A percentile compares a stretch with the other conserved stretches of the same genome.
Evolutionary conservation across 2,888 invertebrate genomes (phyloP).

Genomic region (Lasioglossum malachurum): DNA sequence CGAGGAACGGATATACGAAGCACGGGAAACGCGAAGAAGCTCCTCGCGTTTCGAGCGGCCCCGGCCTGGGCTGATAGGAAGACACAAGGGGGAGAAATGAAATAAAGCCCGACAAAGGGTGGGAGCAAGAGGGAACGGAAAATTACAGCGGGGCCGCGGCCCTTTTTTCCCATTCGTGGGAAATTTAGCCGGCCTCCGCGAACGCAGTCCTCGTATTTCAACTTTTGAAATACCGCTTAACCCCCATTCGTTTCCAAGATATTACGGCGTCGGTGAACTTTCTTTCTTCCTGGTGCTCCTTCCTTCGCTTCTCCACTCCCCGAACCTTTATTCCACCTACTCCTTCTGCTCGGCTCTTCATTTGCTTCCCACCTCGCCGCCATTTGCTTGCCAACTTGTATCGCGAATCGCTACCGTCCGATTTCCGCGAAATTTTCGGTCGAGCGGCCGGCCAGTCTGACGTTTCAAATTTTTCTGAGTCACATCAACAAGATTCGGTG

Average conservation of each 20-base stretch:
- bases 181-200: conserved; percentile 64
- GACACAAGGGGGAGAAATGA: background rate
- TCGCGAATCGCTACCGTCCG: background rate
- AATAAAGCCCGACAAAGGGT: conserved; percentile 31
- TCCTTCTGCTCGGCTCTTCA: conserved; percentile 1
- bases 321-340: background rate
- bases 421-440: background rate
- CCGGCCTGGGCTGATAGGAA: conserved; percentile 24
- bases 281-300: conserved; percentile 8
- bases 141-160: conserved; percentile 69
- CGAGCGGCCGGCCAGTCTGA: too few species aligned
- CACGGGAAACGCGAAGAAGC: conserved; percentile 6
- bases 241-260: conserved; percentile 63
- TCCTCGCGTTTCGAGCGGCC: conserved; percentile 21
- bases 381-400: background rate
- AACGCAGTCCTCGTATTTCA: conserved; percentile 72
- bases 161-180: conserved; percentile 65
- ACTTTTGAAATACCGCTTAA: conserved; percentile 74
- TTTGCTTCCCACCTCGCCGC: conserved; percentile 9
- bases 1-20: conserved; percentile 19
- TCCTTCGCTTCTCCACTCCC: background rate
- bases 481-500: too few species aligned
- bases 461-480: too few species aligned
- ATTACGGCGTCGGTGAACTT: conserved; percentile 63
- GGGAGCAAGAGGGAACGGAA: conserved; percentile 52